A percentile compares a stretch with the other conserved stretches of the same genome.
These are phyloP conservation scores for Chaetodon trifascialis DNA, from an alignment of 2,113 vertebrate genomes.

Conservation along the genomic window DNA sequence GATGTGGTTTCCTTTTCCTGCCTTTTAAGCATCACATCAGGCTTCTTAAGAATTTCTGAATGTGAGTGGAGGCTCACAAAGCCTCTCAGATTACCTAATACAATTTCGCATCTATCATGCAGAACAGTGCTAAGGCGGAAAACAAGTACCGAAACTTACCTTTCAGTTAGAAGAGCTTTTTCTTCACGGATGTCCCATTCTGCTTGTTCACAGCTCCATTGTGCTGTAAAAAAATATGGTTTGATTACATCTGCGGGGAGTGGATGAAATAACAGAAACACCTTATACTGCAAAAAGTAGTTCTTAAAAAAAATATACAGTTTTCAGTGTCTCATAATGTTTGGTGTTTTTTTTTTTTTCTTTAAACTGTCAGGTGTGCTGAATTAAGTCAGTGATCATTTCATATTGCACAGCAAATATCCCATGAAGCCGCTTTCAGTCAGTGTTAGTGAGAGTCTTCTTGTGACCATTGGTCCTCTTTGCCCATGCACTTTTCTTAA, in stretches of 20 bases:
- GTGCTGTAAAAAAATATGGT: constrained; percentile 5
- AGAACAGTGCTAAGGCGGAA: constrained; percentile 56
- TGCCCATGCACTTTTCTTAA: not conserved
- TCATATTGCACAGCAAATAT: not conserved
- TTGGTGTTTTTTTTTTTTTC: not conserved
- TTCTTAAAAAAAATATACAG: not conserved
- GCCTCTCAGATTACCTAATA: not conserved
- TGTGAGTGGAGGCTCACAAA: not conserved
- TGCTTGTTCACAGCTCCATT: constrained; percentile 12
- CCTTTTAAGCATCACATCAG: not conserved
- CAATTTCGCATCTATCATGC: not conserved
- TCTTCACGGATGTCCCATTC: constrained; percentile 56
- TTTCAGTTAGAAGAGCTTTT: constrained; percentile 57
- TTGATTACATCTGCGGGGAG: constrained; percentile 6
- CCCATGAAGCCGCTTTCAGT: not conserved
- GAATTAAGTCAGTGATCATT: not conserved
- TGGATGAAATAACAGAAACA: constrained; percentile 24
- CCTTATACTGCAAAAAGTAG: not conserved
- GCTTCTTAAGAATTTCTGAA: not conserved
- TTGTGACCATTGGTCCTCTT: not conserved
- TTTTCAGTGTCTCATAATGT: not conserved
- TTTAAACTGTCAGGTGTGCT: not conserved
- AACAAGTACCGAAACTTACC: constrained; percentile 60
- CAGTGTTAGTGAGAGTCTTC: not conserved
- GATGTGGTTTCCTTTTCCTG: not conserved